Conservation (phyloP, 1,140 invertebrate genomes). For the Hypsibius dujardini region DNA sequence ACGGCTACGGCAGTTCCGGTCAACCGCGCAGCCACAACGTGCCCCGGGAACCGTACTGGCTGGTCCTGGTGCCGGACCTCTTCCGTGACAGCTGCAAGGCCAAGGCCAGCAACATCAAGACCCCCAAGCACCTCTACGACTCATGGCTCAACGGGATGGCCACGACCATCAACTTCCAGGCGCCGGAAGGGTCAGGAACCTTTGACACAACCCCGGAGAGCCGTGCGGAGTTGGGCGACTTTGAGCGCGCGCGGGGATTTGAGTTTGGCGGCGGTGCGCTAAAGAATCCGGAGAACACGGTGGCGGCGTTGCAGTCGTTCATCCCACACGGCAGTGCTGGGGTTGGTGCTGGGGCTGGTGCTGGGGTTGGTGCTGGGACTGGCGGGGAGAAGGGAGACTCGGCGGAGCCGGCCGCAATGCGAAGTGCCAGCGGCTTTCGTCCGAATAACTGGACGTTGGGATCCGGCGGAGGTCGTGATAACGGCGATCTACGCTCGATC, state of each 20-base stretch:
- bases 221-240: background rate
- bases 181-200: background rate
- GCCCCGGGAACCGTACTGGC: conserved; percentile 12
- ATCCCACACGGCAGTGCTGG: background rate
- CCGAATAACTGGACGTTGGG: background rate
- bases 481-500: background rate
- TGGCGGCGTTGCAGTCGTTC: background rate
- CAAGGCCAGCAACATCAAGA: conserved; percentile 4
- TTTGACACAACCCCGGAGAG: background rate
- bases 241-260: background rate
- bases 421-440: background rate
- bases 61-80: conserved; percentile 6
- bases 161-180: conserved; percentile 15
- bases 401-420: background rate
- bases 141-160: conserved; percentile 12
- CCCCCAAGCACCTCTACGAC: background rate
- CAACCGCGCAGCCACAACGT: conserved; percentile 15
- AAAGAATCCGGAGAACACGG: background rate
- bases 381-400: conserved; percentile 2
- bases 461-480: background rate
- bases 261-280: background rate
- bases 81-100: conserved; percentile 15
- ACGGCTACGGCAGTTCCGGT: conserved; percentile 5
- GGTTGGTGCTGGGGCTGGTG: no score
- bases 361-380: background rate